Evolutionary conservation across 2,797 vertebrate genomes (phyloP), one percentile per base, ranked within the genome.

Genomic region (Tapera naevia): DNA sequence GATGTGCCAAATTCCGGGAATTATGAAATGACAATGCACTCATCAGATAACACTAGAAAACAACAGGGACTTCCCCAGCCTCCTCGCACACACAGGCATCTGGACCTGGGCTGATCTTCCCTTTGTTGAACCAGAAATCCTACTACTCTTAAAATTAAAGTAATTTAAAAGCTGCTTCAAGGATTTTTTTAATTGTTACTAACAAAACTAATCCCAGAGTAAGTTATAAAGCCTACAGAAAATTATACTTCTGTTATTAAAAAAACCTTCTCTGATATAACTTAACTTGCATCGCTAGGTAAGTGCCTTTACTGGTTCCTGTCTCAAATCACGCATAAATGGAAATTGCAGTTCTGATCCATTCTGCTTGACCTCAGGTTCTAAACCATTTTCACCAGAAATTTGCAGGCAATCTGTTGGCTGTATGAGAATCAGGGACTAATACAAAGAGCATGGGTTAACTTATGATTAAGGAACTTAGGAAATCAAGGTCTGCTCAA

Each of bases 1-100:
- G 2, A 65, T 19, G 88, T 39, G 94, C 81, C 96, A 78, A 50
- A 93, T 96, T 95, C 95, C 92, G 91, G 94, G 94, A 94, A 95
- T 95, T 95, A 93, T 91, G 91, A 93, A 61, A 76, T 28, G 69
- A 96, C 94, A 94, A 96, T 86, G 62, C 61, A 5, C 72, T 86
- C 72, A 73, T 91, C 91, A 89, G 93, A 96, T 82, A 94, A 37
- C 9, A 64, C 37, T 13, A 51, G 17, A 60, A 60, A 89, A 78
- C 80, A 95, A 86, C 73, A 33, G 41, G n/a, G 50, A 85, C 93
- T 62, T 92, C 83, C 93, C 89, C 54, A 22, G 46, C 17, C 86
- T 65, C 81, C 88, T 79, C 1, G 0, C 71, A 92, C 86, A 28
- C 73, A 80, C 89, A 61, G 69, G n/a, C 15, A 3, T 0, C 53